Evolutionary conservation across 2,888 invertebrate species (phyloP), one percentile per base, ranked within the genome.

Genomic region (Teinopalpus imperialis): DNA sequence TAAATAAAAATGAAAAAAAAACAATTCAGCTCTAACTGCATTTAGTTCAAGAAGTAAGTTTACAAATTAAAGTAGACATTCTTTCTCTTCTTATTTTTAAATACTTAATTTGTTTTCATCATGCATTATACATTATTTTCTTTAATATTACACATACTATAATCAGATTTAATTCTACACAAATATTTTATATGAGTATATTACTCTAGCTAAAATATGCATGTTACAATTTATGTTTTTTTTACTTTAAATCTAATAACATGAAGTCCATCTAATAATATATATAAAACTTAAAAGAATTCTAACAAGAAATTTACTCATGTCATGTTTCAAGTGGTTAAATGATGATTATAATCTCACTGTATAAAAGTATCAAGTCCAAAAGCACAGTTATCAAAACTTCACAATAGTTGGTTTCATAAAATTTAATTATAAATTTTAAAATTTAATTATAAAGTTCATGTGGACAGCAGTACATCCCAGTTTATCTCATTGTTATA

Each of bases 401-500:
- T 16, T 29, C 32, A 39, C 26, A 12, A 9, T 20, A 26, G 14
- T 39, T 27, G 27, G n/a, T 18, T 35, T 8, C 8, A 26, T 27
- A 12, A 20, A 8, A 14, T 37, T 8, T 10, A 9, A 8, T 30
- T 12, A 24, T 13, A 16, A 41, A 21, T 2, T 31, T 31, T 14
- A 24, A 23, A 31, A 30, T 12, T 8, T 40, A 12, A 6, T 40
- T 21, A 12, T 24, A 46, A 30, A 53, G 56, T 66, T 78, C 59
- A 81, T 57, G 75, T 62, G 51, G 75, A 66, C 44, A 83, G 57
- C 50, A 85, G 62, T 49, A 83, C 90, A 72, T 95, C 94, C 95
- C 95, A 95, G 75, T 95, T 92, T 55, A 94, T 93, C 68, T 93
- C 92, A 67, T 94, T 94, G 69, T 94, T 94, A 78, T 95, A 98